phyloP scores from a whole-genome alignment of 2,888 invertebrate species.

The Tortrix viridana region DNA sequence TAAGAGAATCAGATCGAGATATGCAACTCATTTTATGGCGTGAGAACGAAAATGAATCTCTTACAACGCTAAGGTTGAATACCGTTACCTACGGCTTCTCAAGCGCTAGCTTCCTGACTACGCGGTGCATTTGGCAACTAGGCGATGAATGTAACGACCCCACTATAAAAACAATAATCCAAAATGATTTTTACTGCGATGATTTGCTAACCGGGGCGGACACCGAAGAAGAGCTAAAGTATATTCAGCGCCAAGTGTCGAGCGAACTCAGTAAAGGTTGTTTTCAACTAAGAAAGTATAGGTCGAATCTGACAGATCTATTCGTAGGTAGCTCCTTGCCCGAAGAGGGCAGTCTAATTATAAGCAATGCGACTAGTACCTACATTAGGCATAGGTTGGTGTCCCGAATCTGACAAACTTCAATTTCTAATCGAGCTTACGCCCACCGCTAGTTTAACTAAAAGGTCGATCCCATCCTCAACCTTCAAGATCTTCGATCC shows the following conservation, averaged over 20 bases:
- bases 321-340: neutral
- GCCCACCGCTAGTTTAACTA: conserved; percentile 24
- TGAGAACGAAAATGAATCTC: conserved; percentile 4
- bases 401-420: conserved; percentile 37
- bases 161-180: conserved; percentile 11
- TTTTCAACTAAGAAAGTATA: conserved; percentile 36
- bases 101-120: conserved; percentile 4
- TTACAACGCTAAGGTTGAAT: conserved; percentile 6
- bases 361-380: conserved; percentile 30
- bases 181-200: conserved; percentile 26
- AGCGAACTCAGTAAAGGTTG: conserved; percentile 4
- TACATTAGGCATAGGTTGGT: conserved; percentile 42
- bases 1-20: conserved; percentile 8
- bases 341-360: neutral
- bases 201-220: conserved; percentile 31
- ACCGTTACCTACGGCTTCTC: conserved; percentile 15
- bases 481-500: conserved; percentile 42
- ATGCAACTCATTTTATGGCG: conserved; percentile 13
- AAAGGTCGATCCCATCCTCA: conserved; percentile 37
- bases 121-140: conserved; percentile 15
- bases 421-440: conserved; percentile 32
- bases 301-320: conserved; percentile 13
- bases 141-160: conserved; percentile 5
- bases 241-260: conserved; percentile 19
- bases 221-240: conserved; percentile 10